phyloP scores from a whole-genome alignment of 2,888 invertebrate genomes.

The Sphaerophoria rueppellii region DNA sequence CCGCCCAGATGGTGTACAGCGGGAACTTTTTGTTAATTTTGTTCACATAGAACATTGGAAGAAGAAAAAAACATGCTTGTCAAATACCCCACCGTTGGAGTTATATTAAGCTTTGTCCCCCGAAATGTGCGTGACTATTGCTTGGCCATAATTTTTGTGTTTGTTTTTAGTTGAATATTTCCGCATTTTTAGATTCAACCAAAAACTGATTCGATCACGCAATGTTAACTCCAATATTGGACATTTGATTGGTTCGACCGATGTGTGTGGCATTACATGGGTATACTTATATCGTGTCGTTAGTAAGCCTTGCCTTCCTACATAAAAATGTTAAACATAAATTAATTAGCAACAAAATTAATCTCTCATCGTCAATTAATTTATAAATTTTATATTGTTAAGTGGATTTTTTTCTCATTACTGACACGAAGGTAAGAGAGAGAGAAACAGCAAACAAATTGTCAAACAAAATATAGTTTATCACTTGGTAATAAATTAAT shows the following conservation, averaged over 20 bases:
- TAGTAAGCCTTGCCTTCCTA: neutral
- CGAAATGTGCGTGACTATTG: constrained; percentile 36
- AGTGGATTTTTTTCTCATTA: neutral
- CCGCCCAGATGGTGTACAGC: neutral
- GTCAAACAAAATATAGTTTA: constrained; percentile 45
- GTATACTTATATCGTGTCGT: neutral
- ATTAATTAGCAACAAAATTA: constrained; percentile 33
- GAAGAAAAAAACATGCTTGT: neutral
- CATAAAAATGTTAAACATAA: constrained; percentile 9
- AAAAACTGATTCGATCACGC: constrained; percentile 20
- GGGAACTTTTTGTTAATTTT: neutral
- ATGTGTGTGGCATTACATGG: neutral
- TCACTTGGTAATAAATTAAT: constrained; percentile 60
- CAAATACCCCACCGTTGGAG: neutral
- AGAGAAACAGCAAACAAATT: neutral
- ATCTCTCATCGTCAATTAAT: constrained; percentile 25
- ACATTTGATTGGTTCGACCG: constrained; percentile 10
- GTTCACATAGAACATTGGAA: neutral
- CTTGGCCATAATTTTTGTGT: constrained; percentile 38
- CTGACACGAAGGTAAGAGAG: neutral
- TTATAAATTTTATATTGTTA: neutral
- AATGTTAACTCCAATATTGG: constrained; percentile 21
- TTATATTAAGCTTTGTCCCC: neutral
- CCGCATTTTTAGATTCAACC: neutral
- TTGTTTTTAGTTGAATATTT: constrained; percentile 31